Evolutionary conservation across 1,140 invertebrate species (phyloP).

Genomic region (Micrasema minimum): DNA sequence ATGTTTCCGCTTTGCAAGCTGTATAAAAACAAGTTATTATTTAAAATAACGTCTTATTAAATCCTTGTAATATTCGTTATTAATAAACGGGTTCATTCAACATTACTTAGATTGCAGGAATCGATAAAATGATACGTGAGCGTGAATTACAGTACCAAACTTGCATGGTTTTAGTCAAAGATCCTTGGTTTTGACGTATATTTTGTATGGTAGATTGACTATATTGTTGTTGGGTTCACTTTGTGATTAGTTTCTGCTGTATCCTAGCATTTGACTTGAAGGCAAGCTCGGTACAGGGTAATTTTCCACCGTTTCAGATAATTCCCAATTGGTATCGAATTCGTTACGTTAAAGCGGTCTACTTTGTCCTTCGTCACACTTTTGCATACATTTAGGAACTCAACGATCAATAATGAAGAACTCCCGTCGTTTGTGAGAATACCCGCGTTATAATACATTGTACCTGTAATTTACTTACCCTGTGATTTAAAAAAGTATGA

Average conservation of each 20-base stretch:
- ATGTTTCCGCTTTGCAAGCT: conserved; percentile 2
- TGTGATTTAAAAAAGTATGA: too few species aligned
- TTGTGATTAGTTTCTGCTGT: background rate
- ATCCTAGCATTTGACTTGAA: conserved; percentile 7
- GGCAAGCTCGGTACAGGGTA: conserved; percentile 7
- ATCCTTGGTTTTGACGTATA: background rate
- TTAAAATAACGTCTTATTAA: conserved; percentile 15
- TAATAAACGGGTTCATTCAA: conserved; percentile 12
- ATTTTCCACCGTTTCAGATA: conserved; percentile 26
- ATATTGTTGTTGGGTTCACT: background rate
- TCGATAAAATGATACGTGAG: conserved; percentile 15
- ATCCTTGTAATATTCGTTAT: conserved; percentile 11
- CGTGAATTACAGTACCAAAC: conserved; percentile 7
- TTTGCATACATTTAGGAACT: conserved; percentile 27
- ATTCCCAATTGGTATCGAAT: conserved; percentile 14
- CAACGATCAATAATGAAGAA: conserved; percentile 26
- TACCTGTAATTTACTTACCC: too few species aligned
- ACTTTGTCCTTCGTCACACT: conserved; percentile 3
- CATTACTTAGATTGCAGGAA: conserved; percentile 25
- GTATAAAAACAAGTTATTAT: conserved; percentile 23
- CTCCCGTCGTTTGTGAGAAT: background rate
- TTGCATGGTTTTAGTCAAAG: background rate
- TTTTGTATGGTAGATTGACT: background rate
- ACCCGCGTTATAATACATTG: too few species aligned
- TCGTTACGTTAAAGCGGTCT: conserved; percentile 9